Base-by-base conservation (phyloP, 2,113 vertebrate genomes). In the Zootoca vivipara region DNA sequence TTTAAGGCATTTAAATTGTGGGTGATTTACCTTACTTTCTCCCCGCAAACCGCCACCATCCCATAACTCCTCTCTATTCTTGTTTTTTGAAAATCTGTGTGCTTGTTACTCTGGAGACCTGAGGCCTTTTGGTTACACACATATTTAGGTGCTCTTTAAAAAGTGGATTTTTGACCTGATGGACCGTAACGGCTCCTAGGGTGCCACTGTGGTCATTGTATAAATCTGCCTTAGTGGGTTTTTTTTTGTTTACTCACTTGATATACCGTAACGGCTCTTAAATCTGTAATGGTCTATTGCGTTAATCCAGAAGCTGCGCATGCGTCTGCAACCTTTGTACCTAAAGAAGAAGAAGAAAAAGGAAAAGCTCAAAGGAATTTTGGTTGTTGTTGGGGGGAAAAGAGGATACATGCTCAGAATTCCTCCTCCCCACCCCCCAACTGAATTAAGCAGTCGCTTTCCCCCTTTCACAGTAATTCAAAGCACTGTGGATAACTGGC, bases 131-230 rank as follows among this genome's bases (percentile, higher is more conserved):
- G 89, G 87, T 85, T 89, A 79, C 90, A 93, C 90, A 88, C 92
- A 92, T 90, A 93, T 92, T 95, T 94, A 94, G 85, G 91, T 42
- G 0, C 89, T 92, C 85, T 90, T 94, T 94, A 93, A 93, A 93
- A 93, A 94, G 92, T 95, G 93, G 93, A 92, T 93, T 96, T 96
- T 95, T 95, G 92, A 95, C 95, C 94, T 95, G 94, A 94, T 92
- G 92, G 92, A 95, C 94, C 75, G 18, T 94, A 95, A 95, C 80
- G 85, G 91, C 91, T 95, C 94, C 95, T 93, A 89, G 95, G 92
- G 95, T 93, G 93, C 77, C 89, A 92, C 91, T 93, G 91, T 93
- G 92, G 91, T 93, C 91, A 91, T 91, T 92, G 91, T 93, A 92
- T 94, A 93, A 96, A 94, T 95, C 91, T 90, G 91, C 88, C 93